Evolutionary conservation across 2,113 vertebrate species (phyloP).

Genomic region (Cheirogaleus medius): DNA sequence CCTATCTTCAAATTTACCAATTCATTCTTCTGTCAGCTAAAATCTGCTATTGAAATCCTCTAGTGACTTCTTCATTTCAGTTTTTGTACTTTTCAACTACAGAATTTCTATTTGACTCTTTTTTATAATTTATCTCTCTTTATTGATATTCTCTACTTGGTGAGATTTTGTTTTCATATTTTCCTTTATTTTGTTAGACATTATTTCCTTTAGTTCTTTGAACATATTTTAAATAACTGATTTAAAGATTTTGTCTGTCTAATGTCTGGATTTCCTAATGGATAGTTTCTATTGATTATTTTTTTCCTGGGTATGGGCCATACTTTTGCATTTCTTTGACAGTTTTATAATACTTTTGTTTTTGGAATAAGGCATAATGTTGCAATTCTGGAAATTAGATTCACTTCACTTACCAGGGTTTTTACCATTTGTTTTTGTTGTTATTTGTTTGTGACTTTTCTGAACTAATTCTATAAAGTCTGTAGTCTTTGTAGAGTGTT

Average conservation of each 20-base stretch:
- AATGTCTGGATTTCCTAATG: not conserved
- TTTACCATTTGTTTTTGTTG: not conserved
- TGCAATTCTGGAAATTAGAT: not conserved
- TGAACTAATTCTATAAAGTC: not conserved
- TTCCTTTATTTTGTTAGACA: not conserved
- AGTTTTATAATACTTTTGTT: not conserved
- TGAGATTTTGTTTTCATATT: not conserved
- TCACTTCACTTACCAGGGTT: not conserved
- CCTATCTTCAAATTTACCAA: not conserved
- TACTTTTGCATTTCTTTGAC: not conserved
- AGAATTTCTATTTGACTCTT: not conserved
- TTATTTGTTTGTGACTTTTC: not conserved
- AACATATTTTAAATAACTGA: not conserved
- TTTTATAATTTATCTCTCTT: not conserved
- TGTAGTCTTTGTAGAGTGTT: not conserved
- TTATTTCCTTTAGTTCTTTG: not conserved
- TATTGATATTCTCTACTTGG: not conserved
- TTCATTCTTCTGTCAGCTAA: not conserved
- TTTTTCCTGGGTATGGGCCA: not conserved
- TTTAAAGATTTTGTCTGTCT: not conserved
- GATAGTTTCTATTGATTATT: not conserved
- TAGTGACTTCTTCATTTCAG: not conserved
- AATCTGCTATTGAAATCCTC: not conserved
- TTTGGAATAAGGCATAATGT: not conserved
- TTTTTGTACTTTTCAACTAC: not conserved